Percentiles rank a stretch among this genome's conserved stretches.
These are phyloP conservation scores for Periophthalmus modestus DNA, from an alignment of 2,113 vertebrate species.

Conservation along the genomic window DNA sequence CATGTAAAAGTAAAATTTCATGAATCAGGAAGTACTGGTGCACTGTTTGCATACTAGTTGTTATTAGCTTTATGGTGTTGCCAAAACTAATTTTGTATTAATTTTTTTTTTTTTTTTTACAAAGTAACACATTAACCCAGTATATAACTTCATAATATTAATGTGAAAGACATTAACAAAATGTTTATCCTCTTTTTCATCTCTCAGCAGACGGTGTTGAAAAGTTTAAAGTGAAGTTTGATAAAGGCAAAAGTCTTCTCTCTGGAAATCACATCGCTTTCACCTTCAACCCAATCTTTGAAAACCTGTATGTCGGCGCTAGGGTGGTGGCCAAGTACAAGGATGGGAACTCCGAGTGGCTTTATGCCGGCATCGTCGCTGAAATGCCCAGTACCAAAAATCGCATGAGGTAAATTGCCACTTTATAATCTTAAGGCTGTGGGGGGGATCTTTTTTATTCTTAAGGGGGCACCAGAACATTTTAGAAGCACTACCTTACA, in stretches of 20 bases:
- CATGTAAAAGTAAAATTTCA: too few relatives aligned
- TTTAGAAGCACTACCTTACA: too few relatives aligned
- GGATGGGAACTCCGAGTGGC: constrained; percentile 93
- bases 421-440: too few relatives aligned
- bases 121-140: not conserved
- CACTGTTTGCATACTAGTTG: not conserved
- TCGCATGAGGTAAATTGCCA: constrained; percentile 84
- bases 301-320: constrained; percentile 89
- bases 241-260: constrained; percentile 96
- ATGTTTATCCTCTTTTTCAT: not conserved
- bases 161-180: not conserved
- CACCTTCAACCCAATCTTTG: constrained; percentile 87
- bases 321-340: constrained; percentile 97
- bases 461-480: too few relatives aligned
- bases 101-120: not conserved
- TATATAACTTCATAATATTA: not conserved
- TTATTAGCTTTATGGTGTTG: too few relatives aligned
- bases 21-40: too few relatives aligned
- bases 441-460: too few relatives aligned
- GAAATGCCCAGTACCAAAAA: constrained; percentile 97
- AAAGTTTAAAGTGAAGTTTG: constrained; percentile 98
- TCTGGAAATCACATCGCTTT: constrained; percentile 97
- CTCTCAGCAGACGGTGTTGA: constrained; percentile 76
- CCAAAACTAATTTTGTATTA: too few relatives aligned
- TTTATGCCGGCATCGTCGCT: constrained; percentile 95